Evolutionary conservation across 2,797 vertebrate species (phyloP), one percentile per base, ranked within the genome.

Genomic region (Anas flavirostris): DNA sequence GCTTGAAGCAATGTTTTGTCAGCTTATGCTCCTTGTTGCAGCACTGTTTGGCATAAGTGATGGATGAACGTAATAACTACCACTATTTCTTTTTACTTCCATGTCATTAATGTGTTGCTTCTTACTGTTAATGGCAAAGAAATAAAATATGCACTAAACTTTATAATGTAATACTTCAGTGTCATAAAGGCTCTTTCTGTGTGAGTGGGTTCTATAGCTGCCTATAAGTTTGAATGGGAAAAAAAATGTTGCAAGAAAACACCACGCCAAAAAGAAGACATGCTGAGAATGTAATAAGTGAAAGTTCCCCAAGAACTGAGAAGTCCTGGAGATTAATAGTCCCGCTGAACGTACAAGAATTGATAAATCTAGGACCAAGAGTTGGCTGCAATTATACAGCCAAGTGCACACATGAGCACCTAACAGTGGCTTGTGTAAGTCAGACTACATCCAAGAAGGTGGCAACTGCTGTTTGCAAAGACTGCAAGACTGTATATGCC

Each of bases 101-200:
- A 37, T 52, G 37, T 68, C 62, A 83, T 83, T 93, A 86, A 83
- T 81, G 25, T 31, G 23, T 80, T 83, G 26, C 53, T 63, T 64
- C 79, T 48, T 68, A 19, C 60, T 23, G 68, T n/a, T 74, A 80
- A 83, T 37, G 33, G 44, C 67, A 69, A 66, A 69, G 67, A 69
- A 48, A 37, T 86, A 88, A 95, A 95, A 75, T 25, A 76, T 7
- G 19, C 59, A 56, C 33, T 73, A 39, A 96, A 52, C 46, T 86
- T 88, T 25, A 67, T 52, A 78, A 12, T 9, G 19, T 46, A 68
- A 82, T 93, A 52, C 29, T 60, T 86, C 28, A 64, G 33, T 18
- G 31, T 39, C 41, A 43, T 53, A 73, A 91, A 86, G 33, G 8
- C 8, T n/a, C 9, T 55, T 86, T 46, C 66, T 29, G 2, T 44